Percentiles rank a stretch among this genome's conserved stretches.
These are phyloP conservation scores for Noctua comes DNA, from an alignment of 2,888 invertebrate genomes.

Conservation along the genomic window DNA sequence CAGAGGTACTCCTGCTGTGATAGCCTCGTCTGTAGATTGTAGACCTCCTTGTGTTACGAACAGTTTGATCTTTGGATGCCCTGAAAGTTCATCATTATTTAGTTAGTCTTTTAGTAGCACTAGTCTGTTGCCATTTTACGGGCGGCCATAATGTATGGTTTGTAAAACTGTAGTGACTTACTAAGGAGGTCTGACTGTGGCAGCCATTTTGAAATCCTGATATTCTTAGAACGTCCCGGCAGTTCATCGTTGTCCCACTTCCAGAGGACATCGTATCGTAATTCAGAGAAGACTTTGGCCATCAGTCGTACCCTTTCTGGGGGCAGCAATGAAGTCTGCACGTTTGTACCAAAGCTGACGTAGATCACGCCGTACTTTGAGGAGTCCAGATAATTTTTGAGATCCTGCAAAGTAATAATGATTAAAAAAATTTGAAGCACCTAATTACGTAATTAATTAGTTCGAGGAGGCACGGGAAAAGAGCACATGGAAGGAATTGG, in stretches of 20 bases:
- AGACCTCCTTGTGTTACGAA: conserved; percentile 69
- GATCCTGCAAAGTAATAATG: conserved; percentile 67
- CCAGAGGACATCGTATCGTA: conserved; percentile 85
- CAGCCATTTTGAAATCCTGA: conserved; percentile 83
- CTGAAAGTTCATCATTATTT: conserved; percentile 28
- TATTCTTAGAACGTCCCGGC: conserved; percentile 77
- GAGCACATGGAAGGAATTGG: too few relatives aligned
- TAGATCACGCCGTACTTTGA: conserved; percentile 83
- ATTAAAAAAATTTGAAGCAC: background rate
- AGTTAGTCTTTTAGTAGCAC: background rate
- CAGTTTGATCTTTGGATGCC: conserved; percentile 48
- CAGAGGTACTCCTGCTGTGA: conserved; percentile 65
- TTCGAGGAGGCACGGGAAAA: too few relatives aligned
- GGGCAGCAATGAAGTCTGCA: conserved; percentile 75
- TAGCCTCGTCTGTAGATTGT: conserved; percentile 69
- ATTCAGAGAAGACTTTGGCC: conserved; percentile 76
- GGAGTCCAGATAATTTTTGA: conserved; percentile 78
- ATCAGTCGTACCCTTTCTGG: conserved; percentile 73
- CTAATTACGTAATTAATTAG: too few relatives aligned
- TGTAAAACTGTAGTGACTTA: conserved; percentile 23
- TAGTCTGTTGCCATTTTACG: too few relatives aligned
- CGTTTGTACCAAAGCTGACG: conserved; percentile 84
- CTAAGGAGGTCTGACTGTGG: conserved; percentile 76
- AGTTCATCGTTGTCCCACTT: conserved; percentile 82
- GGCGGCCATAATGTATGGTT: background rate